Conservation (phyloP, 2,797 vertebrate species). For the Coccyzus lansbergi region DNA sequence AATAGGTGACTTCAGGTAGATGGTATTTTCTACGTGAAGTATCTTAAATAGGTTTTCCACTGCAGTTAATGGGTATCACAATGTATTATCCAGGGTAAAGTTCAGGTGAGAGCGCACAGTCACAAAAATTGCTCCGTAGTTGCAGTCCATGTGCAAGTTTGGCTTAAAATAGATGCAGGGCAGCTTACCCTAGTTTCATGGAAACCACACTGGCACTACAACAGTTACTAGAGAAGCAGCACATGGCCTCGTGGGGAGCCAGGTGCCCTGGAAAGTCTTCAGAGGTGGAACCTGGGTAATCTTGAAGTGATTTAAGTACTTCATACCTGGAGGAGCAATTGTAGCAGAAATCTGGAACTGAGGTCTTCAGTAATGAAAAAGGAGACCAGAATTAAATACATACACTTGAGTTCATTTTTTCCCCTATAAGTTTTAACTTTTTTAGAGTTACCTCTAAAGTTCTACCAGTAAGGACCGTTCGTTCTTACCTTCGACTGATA, state of each 20-base stretch:
- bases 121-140: background rate
- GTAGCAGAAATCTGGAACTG: background rate
- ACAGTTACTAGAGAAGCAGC: background rate
- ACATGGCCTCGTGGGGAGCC: background rate
- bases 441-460: background rate
- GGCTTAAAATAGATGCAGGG: background rate
- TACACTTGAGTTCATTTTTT: background rate
- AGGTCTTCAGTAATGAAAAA: background rate
- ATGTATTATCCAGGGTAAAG: background rate
- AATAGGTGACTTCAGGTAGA: background rate
- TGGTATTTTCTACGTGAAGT: too few relatives aligned
- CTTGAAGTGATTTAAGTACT: background rate
- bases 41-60: background rate
- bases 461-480: background rate
- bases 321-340: background rate
- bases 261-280: background rate
- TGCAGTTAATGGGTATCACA: background rate
- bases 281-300: background rate
- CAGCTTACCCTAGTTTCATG: background rate
- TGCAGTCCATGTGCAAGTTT: background rate
- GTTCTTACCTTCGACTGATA: background rate
- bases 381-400: background rate
- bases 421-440: background rate
- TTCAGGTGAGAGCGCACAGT: background rate
- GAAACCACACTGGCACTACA: background rate